Evolutionary conservation across 2,113 vertebrate genomes (phyloP), one percentile per base, ranked within the genome.

Genomic region (Apaloderma vittatum): DNA sequence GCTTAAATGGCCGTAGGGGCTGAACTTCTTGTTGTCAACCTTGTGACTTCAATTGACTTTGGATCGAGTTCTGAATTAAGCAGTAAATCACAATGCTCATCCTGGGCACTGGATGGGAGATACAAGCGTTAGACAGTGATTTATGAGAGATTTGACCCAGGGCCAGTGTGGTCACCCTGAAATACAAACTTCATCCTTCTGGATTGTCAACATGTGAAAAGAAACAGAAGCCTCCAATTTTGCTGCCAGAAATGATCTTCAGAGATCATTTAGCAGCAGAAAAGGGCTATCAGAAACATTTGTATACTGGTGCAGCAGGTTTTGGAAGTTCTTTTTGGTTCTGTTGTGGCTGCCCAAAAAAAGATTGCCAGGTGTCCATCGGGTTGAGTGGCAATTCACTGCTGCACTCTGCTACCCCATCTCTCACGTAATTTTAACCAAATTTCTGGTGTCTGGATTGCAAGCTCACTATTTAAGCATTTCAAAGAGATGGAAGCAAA

Each of bases 41-140:
- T 51, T 49, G 74, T 91, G 95, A 93, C 94, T 97, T 85, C 95
- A 95, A 91, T 89, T 92, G 96, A 75, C 88, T 95, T 96, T 79
- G 73, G 73, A 94, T 6, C 0, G 1, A 70, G 66, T 59, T 91
- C 49, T 85, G 93, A 95, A 94, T 76, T 91, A 94, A 97, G 91
- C 76, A 72, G 95, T 94, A 94, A 94, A 97, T 97, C 94, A 97
- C 54, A 36, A 15, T 36, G 62, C 49, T 91, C 71, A 93, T 95
- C 95, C 83, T 32, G n/a, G 76, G 61, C 88, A 92, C 65, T 84
- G 68, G 24, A 30, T 72, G 40, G 68, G 48, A 96, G 72, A 81
- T 88, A 82, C 16, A 72, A 68, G 49, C 86, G 43, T 57, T 88
- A 75, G 93, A 96, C 92, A 96, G 88, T 95, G 97, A 97, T 96